Evolutionary conservation across 2,888 invertebrate species (phyloP).

Genomic region (Melipona bicolor): DNA sequence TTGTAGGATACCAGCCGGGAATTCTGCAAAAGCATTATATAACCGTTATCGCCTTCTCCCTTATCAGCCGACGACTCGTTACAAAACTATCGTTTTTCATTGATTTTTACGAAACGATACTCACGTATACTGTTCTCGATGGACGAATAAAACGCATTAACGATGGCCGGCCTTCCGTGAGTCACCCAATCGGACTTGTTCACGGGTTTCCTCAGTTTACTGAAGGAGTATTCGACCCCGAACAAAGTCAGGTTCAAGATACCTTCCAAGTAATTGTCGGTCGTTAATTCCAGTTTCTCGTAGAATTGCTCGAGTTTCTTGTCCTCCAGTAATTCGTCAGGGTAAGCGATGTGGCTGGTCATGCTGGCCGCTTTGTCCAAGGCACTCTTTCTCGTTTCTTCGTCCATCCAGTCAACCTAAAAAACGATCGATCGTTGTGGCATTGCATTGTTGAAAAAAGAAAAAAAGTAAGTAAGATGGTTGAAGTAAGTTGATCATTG

Average conservation of each 20-base stretch:
- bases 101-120: constrained; percentile 63
- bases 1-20: constrained; percentile 94
- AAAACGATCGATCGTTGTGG: neutral
- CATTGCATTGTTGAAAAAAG: rapidly evolving
- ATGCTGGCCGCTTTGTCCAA: constrained; percentile 92
- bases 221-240: constrained; percentile 85
- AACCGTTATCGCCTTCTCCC: neutral
- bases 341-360: constrained; percentile 96
- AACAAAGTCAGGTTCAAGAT: constrained; percentile 85
- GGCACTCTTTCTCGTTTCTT: constrained; percentile 90
- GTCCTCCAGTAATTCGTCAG: constrained; percentile 94
- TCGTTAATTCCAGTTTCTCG: constrained; percentile 84
- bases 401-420: constrained; percentile 96
- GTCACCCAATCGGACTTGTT: constrained; percentile 86
- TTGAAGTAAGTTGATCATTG: too few relatives aligned
- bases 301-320: constrained; percentile 93
- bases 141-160: constrained; percentile 86
- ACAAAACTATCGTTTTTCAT: neutral
- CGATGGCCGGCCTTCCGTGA: constrained; percentile 85
- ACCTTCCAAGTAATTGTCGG: constrained; percentile 84
- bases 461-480: neutral
- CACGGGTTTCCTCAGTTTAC: constrained; percentile 84
- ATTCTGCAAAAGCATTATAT: constrained; percentile 50
- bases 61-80: neutral
- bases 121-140: constrained; percentile 86